phyloP scores from a whole-genome alignment of 2,113 vertebrate genomes.

The Siniperca chuatsi region DNA sequence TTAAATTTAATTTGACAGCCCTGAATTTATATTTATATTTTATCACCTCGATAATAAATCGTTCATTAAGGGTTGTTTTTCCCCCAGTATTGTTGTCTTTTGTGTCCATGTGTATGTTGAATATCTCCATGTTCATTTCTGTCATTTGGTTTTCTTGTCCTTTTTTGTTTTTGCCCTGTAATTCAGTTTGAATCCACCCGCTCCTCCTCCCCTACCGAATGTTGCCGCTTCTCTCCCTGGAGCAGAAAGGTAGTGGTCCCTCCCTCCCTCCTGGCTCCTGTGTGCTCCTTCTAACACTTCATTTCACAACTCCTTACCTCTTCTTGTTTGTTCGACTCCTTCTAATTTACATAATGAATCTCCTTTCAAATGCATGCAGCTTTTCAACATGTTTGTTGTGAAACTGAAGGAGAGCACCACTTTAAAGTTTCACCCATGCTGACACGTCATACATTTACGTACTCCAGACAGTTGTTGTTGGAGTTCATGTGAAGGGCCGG shows the following conservation, averaged over 20 bases:
- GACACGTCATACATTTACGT: background rate
- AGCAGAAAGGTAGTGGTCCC: constrained; percentile 95
- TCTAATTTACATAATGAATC: constrained; percentile 30
- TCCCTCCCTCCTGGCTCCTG: constrained; percentile 13
- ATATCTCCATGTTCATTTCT: constrained; percentile 46
- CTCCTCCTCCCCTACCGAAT: constrained; percentile 95
- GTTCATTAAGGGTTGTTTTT: too few species aligned
- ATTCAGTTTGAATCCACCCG: constrained; percentile 94
- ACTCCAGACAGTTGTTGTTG: constrained; percentile 11
- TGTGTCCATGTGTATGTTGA: constrained; percentile 43
- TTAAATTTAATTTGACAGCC: background rate
- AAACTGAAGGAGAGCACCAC: background rate
- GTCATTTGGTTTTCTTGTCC: constrained; percentile 42
- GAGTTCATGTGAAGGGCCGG: constrained; percentile 30
- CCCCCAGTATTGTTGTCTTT: constrained; percentile 35
- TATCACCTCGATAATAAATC: background rate
- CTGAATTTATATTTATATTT: background rate
- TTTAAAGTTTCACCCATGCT: constrained; percentile 3
- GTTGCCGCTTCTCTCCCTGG: constrained; percentile 98
- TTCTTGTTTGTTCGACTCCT: constrained; percentile 8
- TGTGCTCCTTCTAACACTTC: constrained; percentile 35
- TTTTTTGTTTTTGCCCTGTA: constrained; percentile 79
- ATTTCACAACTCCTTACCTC: constrained; percentile 44
- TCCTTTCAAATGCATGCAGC: constrained; percentile 52
- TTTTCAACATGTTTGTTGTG: constrained; percentile 1